These are phyloP conservation scores for Pristionchus maxplancki DNA, from an alignment of 2,888 invertebrate species.

Conservation along the genomic window DNA sequence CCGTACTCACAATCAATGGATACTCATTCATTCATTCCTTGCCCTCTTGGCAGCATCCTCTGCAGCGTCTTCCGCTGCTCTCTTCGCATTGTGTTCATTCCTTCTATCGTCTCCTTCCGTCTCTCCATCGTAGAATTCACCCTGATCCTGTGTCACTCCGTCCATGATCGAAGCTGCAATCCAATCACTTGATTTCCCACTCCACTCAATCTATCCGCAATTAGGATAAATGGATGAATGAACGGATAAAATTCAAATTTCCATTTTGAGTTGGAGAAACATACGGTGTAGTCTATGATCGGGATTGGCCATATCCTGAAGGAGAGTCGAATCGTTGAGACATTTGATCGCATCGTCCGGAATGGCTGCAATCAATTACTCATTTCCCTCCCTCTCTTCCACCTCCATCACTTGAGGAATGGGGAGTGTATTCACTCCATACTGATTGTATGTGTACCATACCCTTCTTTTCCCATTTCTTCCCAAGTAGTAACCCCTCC, in stretches of 20 bases:
- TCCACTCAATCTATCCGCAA: no score
- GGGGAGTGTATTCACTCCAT: background rate
- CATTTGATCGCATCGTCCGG: conserved; percentile 66
- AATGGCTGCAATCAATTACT: conserved; percentile 64
- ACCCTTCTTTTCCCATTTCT: no score
- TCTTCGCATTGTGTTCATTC: conserved; percentile 64
- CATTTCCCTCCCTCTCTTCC: background rate
- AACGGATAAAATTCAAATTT: no score
- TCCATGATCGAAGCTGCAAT: conserved; percentile 66
- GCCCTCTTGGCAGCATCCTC: background rate
- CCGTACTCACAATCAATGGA: background rate
- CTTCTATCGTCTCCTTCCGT: conserved; percentile 64
- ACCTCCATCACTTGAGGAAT: background rate
- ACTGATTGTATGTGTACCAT: background rate
- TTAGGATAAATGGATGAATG: no score
- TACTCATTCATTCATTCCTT: background rate
- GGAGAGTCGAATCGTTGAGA: conserved; percentile 60
- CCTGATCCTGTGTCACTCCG: conserved; percentile 60
- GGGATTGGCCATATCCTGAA: conserved; percentile 70
- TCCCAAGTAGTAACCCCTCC: no score
- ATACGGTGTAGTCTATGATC: conserved; percentile 68
- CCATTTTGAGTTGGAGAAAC: no score
- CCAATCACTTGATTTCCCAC: no score
- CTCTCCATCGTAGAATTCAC: conserved; percentile 68
- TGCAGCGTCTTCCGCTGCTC: conserved; percentile 55